Base-by-base conservation (phyloP, 1,140 invertebrate species). In the Aphidius gifuensis region DNA sequence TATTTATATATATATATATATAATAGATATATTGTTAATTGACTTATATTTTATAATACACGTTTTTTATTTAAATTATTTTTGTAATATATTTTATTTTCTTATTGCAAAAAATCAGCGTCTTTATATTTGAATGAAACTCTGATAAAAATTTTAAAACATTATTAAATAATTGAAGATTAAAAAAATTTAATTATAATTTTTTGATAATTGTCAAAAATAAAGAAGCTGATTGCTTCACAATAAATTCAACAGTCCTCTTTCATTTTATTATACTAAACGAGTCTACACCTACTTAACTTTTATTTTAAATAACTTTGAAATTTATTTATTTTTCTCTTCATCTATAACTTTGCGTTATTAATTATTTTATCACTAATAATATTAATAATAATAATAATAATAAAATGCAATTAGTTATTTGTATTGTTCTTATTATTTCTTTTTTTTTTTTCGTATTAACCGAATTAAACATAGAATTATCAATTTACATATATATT, bases 21-120 rank as follows among this genome's bases (percentile, higher is more conserved):
- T 66, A 39, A 62, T 51, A 58, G 39, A 62, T 61, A 62, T 32
- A 32, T 67, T 53, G 46, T 68, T 68, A 68, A 65, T 65, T 65
- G 64, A 65, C 66, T 65, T 64, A 65, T 63, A 65, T 50, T 65
- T 65, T 64, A 68, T 68, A 50, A 61, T 68, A 64, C 58, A 62
- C n/a, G 21, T 38, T 48, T 50, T 47, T 46, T 56, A 42, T 49
- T 39, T 44, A 0, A 60, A 50, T 5, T 4, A 60, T 5, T 43
- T 60, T 39, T 42, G 9, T 11, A 44, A 6, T 8, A 5, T 11
- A n/a, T 45, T 9, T 21, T 16, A 46, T 46, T 9, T 57, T 57
- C 38, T 23, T 42, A 7, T 42, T 43, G 21, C 5, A 40, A 44
- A 44, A 4, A 8, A n/a, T 16, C 5, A 9, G 32, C 32, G 8